A percentile compares a stretch with the other conserved stretches of the same genome.
These are phyloP conservation scores for Campaea margaritaria DNA, from an alignment of 2,888 invertebrate species.

Conservation along the genomic window DNA sequence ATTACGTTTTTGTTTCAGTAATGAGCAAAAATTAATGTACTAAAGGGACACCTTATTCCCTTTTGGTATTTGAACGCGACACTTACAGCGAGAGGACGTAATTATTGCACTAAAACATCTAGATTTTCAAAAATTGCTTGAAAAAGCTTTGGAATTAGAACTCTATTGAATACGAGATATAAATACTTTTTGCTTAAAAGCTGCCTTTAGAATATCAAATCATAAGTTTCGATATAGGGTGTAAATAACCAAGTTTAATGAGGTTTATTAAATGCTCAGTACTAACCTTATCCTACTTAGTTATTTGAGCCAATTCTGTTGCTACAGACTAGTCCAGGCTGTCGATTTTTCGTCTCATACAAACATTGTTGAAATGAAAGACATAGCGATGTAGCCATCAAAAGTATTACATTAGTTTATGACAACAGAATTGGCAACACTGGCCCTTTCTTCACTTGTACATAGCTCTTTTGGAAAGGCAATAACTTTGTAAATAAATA, in stretches of 20 bases:
- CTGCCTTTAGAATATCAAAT: conserved; percentile 32
- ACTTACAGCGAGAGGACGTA: conserved; percentile 23
- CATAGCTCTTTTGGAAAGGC: conserved; percentile 16
- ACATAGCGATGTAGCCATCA: too few species aligned
- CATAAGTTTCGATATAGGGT: conserved; percentile 21
- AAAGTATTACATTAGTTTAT: too few species aligned
- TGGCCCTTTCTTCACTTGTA: neutral
- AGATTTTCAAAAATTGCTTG: conserved; percentile 22
- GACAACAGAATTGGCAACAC: too few species aligned
- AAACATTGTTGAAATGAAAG: too few species aligned
- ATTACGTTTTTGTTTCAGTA: conserved; percentile 13
- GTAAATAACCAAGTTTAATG: conserved; percentile 11
- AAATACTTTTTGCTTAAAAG: conserved; percentile 29
- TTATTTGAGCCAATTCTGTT: neutral
- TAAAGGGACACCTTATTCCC: conserved; percentile 16
- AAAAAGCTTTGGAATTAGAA: conserved; percentile 29
- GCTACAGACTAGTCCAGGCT: too few species aligned
- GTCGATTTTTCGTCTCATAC: too few species aligned
- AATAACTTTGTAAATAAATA: conserved; percentile 31
- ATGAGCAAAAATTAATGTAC: conserved; percentile 31
- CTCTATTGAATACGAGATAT: conserved; percentile 24
- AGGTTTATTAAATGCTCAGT: conserved; percentile 29
- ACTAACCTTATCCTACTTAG: conserved; percentile 9
- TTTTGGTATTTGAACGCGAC: conserved; percentile 7
- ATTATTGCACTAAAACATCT: conserved; percentile 32